Evolutionary conservation across 2,797 vertebrate species (phyloP).

Genomic region (Ispidina lecontei): DNA sequence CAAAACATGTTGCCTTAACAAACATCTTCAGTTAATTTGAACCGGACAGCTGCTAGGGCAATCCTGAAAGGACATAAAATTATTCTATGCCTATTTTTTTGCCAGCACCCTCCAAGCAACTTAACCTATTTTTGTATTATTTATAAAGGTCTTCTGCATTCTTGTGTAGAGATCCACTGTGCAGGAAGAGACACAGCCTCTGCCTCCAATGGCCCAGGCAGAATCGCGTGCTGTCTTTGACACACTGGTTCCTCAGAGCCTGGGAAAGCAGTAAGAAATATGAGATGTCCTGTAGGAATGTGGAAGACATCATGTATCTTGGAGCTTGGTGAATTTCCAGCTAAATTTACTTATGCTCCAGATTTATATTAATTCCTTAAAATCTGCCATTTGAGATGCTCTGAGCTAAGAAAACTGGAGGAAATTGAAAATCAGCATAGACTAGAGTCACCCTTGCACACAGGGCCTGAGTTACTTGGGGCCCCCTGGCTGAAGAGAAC

Average conservation of each 20-base stretch:
- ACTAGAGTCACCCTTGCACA: neutral
- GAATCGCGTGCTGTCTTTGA: neutral
- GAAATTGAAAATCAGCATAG: neutral
- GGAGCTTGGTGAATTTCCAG: neutral
- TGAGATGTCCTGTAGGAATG: constrained; percentile 15
- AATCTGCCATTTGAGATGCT: neutral
- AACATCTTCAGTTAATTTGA: neutral
- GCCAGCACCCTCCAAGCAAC: neutral
- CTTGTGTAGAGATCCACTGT: neutral
- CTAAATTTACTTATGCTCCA: neutral
- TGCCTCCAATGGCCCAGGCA: neutral
- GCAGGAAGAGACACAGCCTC: neutral
- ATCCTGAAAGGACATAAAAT: neutral
- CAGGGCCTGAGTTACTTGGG: neutral
- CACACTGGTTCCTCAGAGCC: neutral
- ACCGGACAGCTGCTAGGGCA: neutral
- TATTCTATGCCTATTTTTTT: neutral
- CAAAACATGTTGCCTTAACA: neutral
- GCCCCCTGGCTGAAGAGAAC: neutral
- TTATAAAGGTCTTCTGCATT: neutral
- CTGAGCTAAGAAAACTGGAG: neutral
- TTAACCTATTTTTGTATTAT: neutral
- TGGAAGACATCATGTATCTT: neutral
- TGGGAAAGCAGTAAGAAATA: constrained; percentile 22
- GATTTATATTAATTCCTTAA: neutral